These are phyloP conservation scores for Strigops habroptila DNA, from an alignment of 2,113 vertebrate genomes.

Conservation along the genomic window DNA sequence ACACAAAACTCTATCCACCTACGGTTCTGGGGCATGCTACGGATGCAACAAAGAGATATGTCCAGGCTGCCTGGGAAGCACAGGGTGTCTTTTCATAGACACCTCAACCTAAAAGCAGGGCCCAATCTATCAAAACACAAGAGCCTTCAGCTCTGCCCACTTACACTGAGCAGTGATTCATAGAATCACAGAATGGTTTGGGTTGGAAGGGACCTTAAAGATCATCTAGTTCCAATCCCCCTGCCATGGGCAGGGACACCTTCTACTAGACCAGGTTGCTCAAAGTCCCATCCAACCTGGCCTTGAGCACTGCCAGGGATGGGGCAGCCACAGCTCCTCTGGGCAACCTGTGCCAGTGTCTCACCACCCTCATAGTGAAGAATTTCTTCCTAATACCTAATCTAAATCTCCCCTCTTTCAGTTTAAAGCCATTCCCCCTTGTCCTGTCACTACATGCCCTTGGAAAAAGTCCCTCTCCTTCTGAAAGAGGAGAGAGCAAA, in stretches of 20 bases:
- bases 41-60: not conserved
- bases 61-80: not conserved
- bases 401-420: not conserved
- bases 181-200: not conserved
- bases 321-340: not conserved
- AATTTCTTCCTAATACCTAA: not conserved
- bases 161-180: fast-evolving
- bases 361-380: not conserved
- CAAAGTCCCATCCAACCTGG: not conserved
- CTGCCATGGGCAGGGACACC: not conserved
- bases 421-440: not conserved
- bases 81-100: not conserved
- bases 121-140: not conserved
- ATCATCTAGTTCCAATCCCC: not conserved
- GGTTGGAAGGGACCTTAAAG: not conserved
- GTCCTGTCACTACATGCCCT: not conserved
- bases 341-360: fast-evolving
- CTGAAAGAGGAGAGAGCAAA: not conserved
- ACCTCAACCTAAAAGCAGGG: not conserved
- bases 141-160: not conserved
- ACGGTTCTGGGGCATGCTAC: not conserved
- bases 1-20: not conserved
- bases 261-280: not conserved
- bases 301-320: not conserved
- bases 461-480: not conserved